Base-by-base conservation (phyloP, 2,113 vertebrate genomes). In the Todiramphus chloris region DNA sequence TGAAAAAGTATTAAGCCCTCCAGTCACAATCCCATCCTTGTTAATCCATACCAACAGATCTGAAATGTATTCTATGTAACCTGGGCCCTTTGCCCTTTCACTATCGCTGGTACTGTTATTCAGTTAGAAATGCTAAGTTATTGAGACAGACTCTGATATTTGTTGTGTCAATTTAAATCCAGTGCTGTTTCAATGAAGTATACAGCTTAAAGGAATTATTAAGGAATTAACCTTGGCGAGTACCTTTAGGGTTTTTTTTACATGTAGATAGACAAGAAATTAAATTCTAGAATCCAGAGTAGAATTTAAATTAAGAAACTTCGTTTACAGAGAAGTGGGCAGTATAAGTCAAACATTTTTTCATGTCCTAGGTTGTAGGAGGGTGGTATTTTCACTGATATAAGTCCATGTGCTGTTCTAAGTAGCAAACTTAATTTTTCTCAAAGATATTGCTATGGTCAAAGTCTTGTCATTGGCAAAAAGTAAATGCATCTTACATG, bases 121-220 rank as follows among this genome's bases (percentile, higher is more conserved):
- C 91, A 95, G 50, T 43, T n/a, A 72, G 66, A 97, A 96, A 94
- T 39, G 6, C 13, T 95, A 92, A 86, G 50, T 60, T 60, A 62
- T 63, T 67, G 59, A 87, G 86, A 91, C 58, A 93, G 81, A 51
- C 11, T 92, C 81, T 95, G 62, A 70, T 81, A 28, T 78, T 66
- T 51, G 27, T 21, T 75, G 17, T 59, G 43, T 63, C 80, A 68
- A 23, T 87, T 64, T 33, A 70, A 96, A 93, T 51, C 37, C 56
- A 66, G 13, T 50, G 25, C 25, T 69, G 11, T 44, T 83, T 24
- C 31, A 83, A 35, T 48, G 58, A 83, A 83, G 67, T 3, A 69
- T 35, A 60, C 31, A 85, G 33, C 35, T 90, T 66, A 76, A 76
- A 88, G 24, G 41, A 73, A 80, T 88, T 88, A n/a, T 83, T 86